Conservation (phyloP, 1,140 invertebrate genomes). For the Agrilus planipennis region DNA sequence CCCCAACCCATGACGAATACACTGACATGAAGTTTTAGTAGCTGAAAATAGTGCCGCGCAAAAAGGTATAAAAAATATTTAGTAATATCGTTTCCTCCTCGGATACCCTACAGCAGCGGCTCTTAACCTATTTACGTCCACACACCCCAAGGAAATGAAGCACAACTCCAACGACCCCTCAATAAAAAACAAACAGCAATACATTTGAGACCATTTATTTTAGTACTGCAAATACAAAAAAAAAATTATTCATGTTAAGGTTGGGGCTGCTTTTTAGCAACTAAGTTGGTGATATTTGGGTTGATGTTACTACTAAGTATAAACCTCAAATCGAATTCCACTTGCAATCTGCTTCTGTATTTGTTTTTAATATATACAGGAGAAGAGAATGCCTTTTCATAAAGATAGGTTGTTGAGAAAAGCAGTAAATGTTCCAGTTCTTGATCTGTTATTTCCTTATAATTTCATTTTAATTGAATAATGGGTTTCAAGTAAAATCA, state of each 20-base stretch:
- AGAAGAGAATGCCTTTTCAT: neutral
- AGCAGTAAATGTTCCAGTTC: neutral
- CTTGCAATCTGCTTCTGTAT: conserved; percentile 6
- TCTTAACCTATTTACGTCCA: too few species aligned
- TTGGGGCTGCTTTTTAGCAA: neutral
- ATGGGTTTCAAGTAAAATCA: neutral
- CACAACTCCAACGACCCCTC: neutral
- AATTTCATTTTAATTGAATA: neutral
- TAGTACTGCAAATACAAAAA: too few species aligned
- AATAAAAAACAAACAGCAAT: too few species aligned
- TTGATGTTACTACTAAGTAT: conserved; percentile 5
- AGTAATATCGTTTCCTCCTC: too few species aligned
- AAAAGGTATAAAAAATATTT: too few species aligned
- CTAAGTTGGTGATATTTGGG: conserved; percentile 2
- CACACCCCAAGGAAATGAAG: neutral
- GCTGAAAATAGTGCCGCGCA: too few species aligned
- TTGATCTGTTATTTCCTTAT: neutral
- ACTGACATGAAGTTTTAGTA: too few species aligned
- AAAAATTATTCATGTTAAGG: neutral
- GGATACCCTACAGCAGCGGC: too few species aligned
- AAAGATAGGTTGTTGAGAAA: neutral
- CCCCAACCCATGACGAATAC: too few species aligned
- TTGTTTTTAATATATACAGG: conserved; percentile 8
- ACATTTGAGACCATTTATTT: too few species aligned
- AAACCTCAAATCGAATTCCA: conserved; percentile 5